These are phyloP conservation scores for Pomatorhinus ruficollis DNA, from an alignment of 2,113 vertebrate species.

Conservation along the genomic window DNA sequence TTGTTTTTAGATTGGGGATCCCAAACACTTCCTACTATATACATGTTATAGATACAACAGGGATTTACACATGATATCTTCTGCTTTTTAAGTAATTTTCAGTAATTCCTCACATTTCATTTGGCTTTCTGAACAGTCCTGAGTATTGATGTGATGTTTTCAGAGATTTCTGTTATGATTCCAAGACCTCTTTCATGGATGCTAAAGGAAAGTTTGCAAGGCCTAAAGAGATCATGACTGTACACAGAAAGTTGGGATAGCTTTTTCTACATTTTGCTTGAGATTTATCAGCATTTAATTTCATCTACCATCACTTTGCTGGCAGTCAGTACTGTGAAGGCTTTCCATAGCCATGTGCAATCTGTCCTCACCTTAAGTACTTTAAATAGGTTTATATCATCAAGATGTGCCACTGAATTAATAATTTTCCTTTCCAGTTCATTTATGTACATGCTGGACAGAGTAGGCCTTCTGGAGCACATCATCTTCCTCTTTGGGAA, in stretches of 20 bases:
- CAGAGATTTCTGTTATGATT: neutral
- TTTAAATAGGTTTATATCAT: neutral
- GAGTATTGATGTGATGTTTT: neutral
- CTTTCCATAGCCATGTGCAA: neutral
- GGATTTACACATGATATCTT: neutral
- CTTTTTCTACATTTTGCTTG: neutral
- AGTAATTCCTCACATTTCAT: neutral
- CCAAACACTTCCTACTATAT: neutral
- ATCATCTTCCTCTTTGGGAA: neutral
- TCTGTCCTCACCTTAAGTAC: neutral
- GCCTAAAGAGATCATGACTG: neutral
- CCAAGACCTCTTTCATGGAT: neutral
- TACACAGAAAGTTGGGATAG: neutral
- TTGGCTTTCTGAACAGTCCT: neutral
- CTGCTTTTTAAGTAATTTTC: neutral
- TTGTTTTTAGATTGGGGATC: neutral
- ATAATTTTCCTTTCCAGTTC: neutral
- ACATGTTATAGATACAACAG: neutral
- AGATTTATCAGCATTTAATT: neutral
- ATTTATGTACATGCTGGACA: neutral
- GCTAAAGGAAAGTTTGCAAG: neutral
- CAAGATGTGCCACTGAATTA: neutral
- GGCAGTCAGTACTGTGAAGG: neutral
- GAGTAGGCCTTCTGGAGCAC: neutral
- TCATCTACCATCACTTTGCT: neutral